phyloP scores from a whole-genome alignment of 2,888 invertebrate genomes.

The Phortica magna region DNA sequence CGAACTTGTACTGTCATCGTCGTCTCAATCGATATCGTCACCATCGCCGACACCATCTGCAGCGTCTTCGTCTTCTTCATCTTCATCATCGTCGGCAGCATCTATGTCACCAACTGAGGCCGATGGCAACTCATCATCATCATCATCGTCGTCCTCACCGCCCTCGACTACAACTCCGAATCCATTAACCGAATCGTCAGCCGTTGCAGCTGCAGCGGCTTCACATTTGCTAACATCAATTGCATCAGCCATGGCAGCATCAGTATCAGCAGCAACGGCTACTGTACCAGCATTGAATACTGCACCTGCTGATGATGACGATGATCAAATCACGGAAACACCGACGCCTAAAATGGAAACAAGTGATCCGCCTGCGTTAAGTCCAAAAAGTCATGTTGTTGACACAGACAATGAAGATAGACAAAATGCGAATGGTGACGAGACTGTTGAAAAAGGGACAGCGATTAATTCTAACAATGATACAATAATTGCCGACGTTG shows the following conservation, averaged over 20 bases:
- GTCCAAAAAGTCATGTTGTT: constrained; percentile 31
- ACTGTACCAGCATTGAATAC: constrained; percentile 51
- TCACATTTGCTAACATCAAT: constrained; percentile 73
- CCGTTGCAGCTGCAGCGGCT: constrained; percentile 73
- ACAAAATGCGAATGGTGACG: constrained; percentile 2
- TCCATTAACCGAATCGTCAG: constrained; percentile 64
- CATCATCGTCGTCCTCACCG: constrained; percentile 46
- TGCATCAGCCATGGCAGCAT: constrained; percentile 66
- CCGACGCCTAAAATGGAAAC: constrained; percentile 43
- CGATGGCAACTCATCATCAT: constrained; percentile 43
- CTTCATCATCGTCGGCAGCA: constrained; percentile 58
- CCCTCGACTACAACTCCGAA: constrained; percentile 46
- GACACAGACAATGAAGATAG: constrained; percentile 9
- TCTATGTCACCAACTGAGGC: constrained; percentile 59
- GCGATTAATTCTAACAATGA: neutral
- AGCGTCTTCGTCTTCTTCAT: constrained; percentile 55
- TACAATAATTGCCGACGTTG: constrained; percentile 17
- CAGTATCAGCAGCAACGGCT: constrained; percentile 73
- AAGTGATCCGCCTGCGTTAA: constrained; percentile 43
- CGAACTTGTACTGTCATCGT: constrained; percentile 73
- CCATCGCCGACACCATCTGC: constrained; percentile 58
- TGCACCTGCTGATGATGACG: constrained; percentile 47
- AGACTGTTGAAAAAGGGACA: neutral
- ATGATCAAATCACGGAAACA: constrained; percentile 47
- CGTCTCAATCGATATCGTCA: constrained; percentile 52